Conservation (phyloP, 1,140 invertebrate species). For the Radopholus similis region DNA sequence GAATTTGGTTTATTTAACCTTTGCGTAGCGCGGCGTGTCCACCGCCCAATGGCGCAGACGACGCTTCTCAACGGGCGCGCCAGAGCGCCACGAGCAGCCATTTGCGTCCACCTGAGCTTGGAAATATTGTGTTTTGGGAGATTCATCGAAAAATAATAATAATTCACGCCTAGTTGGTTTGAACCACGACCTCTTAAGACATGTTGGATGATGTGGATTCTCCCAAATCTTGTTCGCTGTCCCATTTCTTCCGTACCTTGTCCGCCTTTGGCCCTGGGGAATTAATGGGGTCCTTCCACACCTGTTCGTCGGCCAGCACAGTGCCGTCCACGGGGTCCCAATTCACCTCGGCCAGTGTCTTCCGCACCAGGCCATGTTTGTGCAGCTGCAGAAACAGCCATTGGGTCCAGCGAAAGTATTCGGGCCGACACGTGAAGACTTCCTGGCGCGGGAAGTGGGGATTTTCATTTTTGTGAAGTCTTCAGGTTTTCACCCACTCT, state of each 20-base stretch:
- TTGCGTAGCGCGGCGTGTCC: conserved; percentile 80
- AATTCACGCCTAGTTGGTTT: background rate
- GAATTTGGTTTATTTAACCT: conserved; percentile 63
- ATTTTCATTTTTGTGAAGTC: conserved; percentile 5
- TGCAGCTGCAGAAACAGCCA: conserved; percentile 84
- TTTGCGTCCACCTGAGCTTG: conserved; percentile 71
- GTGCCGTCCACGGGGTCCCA: conserved; percentile 98
- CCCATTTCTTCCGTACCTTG: background rate
- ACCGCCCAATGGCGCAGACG: conserved; percentile 91
- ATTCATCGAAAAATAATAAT: no score
- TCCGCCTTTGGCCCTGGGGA: background rate
- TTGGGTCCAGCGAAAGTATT: conserved; percentile 81
- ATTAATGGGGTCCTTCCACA: no score
- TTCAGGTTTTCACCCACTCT: conserved; percentile 66
- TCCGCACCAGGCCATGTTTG: conserved; percentile 67
- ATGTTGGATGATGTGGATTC: no score
- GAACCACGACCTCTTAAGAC: no score
- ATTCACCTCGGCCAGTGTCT: conserved; percentile 74
- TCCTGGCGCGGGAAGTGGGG: conserved; percentile 61
- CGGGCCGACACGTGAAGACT: conserved; percentile 65
- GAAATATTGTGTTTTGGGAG: no score
- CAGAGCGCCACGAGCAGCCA: conserved; percentile 90
- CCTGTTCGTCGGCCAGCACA: conserved; percentile 92
- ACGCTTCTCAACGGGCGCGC: conserved; percentile 85
- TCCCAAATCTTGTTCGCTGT: background rate